Percentiles rank a stretch among this genome's conserved stretches.
Conservation (phyloP, 2,888 invertebrate species). For the Cyaniris semiargus region DNA sequence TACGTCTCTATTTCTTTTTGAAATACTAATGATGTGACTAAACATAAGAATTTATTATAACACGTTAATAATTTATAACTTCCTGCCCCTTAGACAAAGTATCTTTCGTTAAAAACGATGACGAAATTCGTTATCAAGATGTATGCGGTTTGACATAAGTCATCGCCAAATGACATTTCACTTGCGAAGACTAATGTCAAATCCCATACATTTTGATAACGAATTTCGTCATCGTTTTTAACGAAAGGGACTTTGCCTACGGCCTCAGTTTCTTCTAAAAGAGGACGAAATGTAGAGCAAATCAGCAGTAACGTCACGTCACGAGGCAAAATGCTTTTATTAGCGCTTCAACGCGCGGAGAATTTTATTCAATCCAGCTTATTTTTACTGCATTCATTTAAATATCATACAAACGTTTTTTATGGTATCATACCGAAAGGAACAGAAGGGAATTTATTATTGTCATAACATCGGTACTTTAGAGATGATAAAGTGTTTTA, state of each 20-base stretch:
- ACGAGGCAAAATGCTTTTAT: conserved; percentile 6
- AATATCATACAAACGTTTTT: conserved; percentile 55
- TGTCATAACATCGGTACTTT: conserved; percentile 56
- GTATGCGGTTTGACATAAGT: too few relatives aligned
- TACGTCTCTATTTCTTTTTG: too few relatives aligned
- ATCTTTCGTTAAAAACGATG: too few relatives aligned
- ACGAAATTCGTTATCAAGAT: too few relatives aligned
- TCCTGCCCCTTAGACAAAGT: too few relatives aligned
- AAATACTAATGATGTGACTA: not conserved
- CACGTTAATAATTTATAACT: not conserved
- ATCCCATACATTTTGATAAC: too few relatives aligned
- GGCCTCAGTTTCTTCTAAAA: not conserved
- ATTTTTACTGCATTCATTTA: conserved; percentile 45
- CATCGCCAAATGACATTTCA: too few relatives aligned
- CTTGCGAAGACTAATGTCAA: too few relatives aligned
- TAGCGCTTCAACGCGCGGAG: conserved; percentile 4
- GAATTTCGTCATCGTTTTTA: too few relatives aligned
- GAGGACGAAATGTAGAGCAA: not conserved
- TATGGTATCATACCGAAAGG: conserved; percentile 44
- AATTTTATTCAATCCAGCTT: conserved; percentile 21
- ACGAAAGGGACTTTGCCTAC: too few relatives aligned
- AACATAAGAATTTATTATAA: not conserved
- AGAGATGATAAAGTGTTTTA: conserved; percentile 58
- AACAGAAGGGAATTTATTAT: conserved; percentile 54
- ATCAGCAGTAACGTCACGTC: conserved; percentile 13